These are phyloP conservation scores for Melanerpes aurifrons DNA, from an alignment of 2,113 vertebrate species.

Conservation along the genomic window DNA sequence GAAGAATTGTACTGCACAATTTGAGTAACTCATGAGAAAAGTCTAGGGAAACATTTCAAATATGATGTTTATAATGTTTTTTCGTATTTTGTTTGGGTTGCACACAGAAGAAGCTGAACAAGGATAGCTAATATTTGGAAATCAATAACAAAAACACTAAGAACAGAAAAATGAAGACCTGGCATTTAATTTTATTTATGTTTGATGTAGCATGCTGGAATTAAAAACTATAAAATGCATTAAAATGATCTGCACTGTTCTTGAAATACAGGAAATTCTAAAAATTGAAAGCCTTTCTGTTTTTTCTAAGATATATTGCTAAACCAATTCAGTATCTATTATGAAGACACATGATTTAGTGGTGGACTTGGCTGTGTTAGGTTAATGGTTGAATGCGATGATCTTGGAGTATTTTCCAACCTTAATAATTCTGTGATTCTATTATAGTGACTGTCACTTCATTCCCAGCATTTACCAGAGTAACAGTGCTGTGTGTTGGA, in stretches of 20 bases:
- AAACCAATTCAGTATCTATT: neutral
- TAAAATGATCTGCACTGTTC: neutral
- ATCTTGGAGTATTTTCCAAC: too few relatives aligned
- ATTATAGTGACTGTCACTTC: neutral
- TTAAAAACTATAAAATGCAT: neutral
- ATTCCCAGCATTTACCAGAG: neutral
- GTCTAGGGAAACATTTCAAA: neutral
- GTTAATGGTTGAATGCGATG: too few relatives aligned
- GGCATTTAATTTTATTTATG: conserved; percentile 38
- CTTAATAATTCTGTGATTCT: neutral
- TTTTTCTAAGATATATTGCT: neutral
- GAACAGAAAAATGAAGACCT: conserved; percentile 10
- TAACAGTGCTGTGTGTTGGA: neutral
- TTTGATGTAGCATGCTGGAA: conserved; percentile 36
- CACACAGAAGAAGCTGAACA: conserved; percentile 34
- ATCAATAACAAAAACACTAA: conserved; percentile 37
- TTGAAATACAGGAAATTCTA: neutral
- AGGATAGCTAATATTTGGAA: conserved; percentile 62
- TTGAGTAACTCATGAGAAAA: neutral
- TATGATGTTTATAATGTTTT: neutral
- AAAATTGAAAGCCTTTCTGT: neutral
- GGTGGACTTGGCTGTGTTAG: too few relatives aligned
- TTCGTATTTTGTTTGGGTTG: conserved; percentile 42
- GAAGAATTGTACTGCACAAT: neutral
- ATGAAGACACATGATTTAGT: neutral